Evolutionary conservation across 2,113 vertebrate genomes (phyloP).

Genomic region (Hemicordylus capensis): DNA sequence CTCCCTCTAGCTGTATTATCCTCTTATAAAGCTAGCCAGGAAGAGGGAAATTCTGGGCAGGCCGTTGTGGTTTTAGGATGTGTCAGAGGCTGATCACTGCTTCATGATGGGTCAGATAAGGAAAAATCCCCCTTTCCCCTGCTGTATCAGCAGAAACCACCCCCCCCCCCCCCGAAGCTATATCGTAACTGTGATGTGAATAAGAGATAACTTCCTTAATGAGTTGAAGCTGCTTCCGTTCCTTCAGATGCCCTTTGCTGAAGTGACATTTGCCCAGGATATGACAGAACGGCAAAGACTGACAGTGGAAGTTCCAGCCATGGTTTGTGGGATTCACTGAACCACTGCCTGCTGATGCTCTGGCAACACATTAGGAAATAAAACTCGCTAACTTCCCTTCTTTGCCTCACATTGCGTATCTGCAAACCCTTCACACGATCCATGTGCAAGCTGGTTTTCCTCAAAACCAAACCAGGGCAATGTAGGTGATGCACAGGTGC

Average conservation of each 20-base stretch:
- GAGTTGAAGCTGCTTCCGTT: neutral
- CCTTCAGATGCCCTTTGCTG: neutral
- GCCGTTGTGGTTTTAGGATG: neutral
- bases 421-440: neutral
- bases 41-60: neutral
- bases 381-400: neutral
- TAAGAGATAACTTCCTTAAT: no score
- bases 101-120: neutral
- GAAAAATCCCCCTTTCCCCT: neutral
- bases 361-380: neutral
- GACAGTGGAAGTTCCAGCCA: neutral
- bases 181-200: neutral
- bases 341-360: neutral
- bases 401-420: neutral
- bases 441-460: no score
- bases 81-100: neutral
- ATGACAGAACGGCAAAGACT: neutral
- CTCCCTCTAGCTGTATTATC: neutral
- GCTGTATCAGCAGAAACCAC: neutral
- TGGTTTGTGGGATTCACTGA: neutral
- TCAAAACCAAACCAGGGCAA: no score
- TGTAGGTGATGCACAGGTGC: no score
- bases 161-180: no score
- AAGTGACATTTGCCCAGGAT: neutral
- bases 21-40: neutral